Conservation (phyloP, 53 echinoderm and acorn worm species). For the Mesocentrotus franciscanus region DNA sequence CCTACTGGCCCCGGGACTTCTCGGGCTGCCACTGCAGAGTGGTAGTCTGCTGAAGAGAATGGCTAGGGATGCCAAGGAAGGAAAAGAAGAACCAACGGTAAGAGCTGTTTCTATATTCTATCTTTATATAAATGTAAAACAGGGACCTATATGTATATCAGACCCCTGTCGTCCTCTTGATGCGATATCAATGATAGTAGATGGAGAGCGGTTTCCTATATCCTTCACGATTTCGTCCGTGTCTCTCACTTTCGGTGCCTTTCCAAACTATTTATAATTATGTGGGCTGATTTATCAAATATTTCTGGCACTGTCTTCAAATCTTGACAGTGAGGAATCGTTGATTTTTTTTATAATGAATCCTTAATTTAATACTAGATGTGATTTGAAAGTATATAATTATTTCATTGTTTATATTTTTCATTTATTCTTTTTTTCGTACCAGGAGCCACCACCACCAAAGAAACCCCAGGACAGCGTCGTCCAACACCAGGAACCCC, state of each 20-base stretch:
- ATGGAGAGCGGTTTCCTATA: too few species aligned
- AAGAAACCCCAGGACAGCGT: conserved; percentile 38
- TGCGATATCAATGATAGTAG: too few species aligned
- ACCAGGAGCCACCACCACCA: conserved; percentile 27
- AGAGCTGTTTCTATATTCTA: neutral
- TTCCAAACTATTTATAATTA: too few species aligned
- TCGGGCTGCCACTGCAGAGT: neutral
- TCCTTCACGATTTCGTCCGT: too few species aligned
- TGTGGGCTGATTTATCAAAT: too few species aligned
- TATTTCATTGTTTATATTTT: neutral
- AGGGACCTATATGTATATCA: neutral
- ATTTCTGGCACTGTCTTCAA: too few species aligned
- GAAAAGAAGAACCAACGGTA: conserved; percentile 39
- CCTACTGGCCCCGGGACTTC: conserved; percentile 16
- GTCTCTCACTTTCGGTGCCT: too few species aligned
- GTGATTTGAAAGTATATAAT: too few species aligned
- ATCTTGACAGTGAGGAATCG: too few species aligned
- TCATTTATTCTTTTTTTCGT: neutral
- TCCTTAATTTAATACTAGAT: too few species aligned
- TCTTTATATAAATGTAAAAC: neutral
- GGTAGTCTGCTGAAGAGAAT: conserved; percentile 5
- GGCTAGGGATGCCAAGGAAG: conserved; percentile 30
- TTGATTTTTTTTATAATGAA: too few species aligned
- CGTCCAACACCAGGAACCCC: conserved; percentile 29
- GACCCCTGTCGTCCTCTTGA: neutral